A percentile compares a stretch with the other conserved stretches of the same genome.
Evolutionary conservation across 2,113 vertebrate species (phyloP).

Genomic region (Pleuronectes platessa): DNA sequence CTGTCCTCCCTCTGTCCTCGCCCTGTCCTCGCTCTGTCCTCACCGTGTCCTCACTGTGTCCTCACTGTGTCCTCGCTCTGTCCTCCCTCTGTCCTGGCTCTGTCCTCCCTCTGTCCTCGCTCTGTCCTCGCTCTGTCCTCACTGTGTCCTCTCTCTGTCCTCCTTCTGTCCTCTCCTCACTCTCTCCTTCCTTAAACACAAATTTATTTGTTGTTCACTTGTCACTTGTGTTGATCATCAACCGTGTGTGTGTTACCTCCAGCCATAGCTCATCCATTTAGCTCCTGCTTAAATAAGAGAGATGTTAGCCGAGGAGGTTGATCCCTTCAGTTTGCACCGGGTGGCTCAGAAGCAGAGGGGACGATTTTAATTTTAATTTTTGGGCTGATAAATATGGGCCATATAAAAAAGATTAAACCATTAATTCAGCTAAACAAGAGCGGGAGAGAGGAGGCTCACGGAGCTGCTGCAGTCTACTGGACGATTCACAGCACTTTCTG

Average conservation of each 20-base stretch:
- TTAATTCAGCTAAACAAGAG: conserved; percentile 15
- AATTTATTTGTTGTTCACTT: conserved; percentile 69
- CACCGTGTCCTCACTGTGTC: no score
- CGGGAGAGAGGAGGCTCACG: background rate
- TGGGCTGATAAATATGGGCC: conserved; percentile 48
- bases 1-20: conserved; percentile 40
- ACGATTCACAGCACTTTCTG: conserved; percentile 6
- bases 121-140: conserved; percentile 54
- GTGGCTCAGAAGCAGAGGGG: conserved; percentile 30
- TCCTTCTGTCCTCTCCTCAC: no score
- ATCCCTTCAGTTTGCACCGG: conserved; percentile 40
- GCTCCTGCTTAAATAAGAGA: conserved; percentile 61
- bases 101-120: no score
- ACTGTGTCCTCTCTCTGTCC: no score
- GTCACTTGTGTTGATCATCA: conserved; percentile 62
- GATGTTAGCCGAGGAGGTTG: conserved; percentile 45
- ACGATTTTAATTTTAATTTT: no score
- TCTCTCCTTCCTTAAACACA: conserved; percentile 50
- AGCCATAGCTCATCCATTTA: conserved; percentile 61
- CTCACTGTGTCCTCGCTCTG: conserved; percentile 51
- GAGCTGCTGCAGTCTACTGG: background rate
- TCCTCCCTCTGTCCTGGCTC: no score
- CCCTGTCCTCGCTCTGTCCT: conserved; percentile 25
- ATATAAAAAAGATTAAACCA: conserved; percentile 44
- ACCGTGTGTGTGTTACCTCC: conserved; percentile 43